Conservation (phyloP, 1,140 invertebrate species). For the Pachypeltis micranthus region DNA sequence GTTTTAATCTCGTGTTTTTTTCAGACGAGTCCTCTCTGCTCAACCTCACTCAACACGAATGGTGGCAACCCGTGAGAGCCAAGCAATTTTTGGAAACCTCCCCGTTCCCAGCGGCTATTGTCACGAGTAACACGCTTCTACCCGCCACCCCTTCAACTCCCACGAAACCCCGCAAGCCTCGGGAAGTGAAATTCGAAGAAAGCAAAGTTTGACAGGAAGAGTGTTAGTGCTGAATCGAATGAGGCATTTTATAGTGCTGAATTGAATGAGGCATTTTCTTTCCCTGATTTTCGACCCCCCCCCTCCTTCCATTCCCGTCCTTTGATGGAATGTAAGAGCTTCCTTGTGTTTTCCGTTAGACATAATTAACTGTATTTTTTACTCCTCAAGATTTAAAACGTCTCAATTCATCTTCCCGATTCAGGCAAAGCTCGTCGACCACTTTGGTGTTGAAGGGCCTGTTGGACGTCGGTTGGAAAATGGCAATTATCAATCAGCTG, state of each 20-base stretch:
- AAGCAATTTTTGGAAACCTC: slow-evolving; percentile 48
- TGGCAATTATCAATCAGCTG: too few relatives aligned
- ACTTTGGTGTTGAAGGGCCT: too few relatives aligned
- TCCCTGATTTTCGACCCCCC: background rate
- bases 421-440: too few relatives aligned
- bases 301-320: background rate
- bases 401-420: too few relatives aligned
- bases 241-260: too few relatives aligned
- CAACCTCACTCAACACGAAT: slow-evolving; percentile 33
- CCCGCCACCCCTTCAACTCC: slow-evolving; percentile 31
- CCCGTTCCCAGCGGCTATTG: slow-evolving; percentile 36
- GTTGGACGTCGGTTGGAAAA: too few relatives aligned
- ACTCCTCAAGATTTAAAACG: background rate
- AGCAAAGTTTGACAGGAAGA: slow-evolving; percentile 27
- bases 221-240: too few relatives aligned
- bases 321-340: background rate
- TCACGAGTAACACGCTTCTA: slow-evolving; percentile 9
- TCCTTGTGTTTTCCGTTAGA: background rate
- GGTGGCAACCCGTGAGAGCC: slow-evolving; percentile 47
- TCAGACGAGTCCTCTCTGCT: slow-evolving; percentile 33
- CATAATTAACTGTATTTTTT: background rate
- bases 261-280: background rate
- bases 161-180: slow-evolving; percentile 30
- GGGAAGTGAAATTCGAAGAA: slow-evolving; percentile 45
- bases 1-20: too few relatives aligned